A percentile compares a stretch with the other conserved stretches of the same genome.
Conservation (phyloP, 2,113 vertebrate genomes). For the Bolborhynchus lineola region DNA sequence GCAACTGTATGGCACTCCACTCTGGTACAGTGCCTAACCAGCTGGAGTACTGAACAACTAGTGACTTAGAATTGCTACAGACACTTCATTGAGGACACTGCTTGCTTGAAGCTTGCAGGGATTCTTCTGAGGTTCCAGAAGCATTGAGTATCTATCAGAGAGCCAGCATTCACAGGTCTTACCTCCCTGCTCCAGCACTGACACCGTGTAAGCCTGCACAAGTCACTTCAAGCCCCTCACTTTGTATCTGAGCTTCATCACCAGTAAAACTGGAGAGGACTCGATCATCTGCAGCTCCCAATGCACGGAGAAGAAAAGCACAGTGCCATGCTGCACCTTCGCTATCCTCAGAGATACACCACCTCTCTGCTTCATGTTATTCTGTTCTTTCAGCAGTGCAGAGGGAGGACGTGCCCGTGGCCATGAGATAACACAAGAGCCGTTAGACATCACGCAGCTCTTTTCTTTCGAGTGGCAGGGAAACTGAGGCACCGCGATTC, state of each 20-base stretch:
- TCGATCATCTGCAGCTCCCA: background rate
- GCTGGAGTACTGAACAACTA: background rate
- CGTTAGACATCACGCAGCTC: accelerated
- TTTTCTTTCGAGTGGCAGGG: accelerated
- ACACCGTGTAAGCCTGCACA: accelerated
- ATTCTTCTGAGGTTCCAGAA: background rate
- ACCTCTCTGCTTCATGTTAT: accelerated
- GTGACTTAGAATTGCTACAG: background rate
- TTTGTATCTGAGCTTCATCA: background rate
- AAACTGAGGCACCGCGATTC: background rate
- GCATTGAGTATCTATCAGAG: background rate
- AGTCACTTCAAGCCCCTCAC: background rate
- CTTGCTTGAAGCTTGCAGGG: background rate
- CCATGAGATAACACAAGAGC: background rate
- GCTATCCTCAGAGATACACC: background rate
- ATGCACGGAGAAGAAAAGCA: background rate
- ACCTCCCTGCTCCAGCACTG: background rate
- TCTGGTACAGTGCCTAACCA: background rate
- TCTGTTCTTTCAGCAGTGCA: background rate
- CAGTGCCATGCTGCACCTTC: background rate
- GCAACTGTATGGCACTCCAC: background rate
- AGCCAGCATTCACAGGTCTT: background rate
- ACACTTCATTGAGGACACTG: background rate
- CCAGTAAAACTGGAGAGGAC: background rate
- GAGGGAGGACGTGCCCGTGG: background rate